Conservation (phyloP, 2,888 invertebrate genomes). For the Ennomos quercinarius region DNA sequence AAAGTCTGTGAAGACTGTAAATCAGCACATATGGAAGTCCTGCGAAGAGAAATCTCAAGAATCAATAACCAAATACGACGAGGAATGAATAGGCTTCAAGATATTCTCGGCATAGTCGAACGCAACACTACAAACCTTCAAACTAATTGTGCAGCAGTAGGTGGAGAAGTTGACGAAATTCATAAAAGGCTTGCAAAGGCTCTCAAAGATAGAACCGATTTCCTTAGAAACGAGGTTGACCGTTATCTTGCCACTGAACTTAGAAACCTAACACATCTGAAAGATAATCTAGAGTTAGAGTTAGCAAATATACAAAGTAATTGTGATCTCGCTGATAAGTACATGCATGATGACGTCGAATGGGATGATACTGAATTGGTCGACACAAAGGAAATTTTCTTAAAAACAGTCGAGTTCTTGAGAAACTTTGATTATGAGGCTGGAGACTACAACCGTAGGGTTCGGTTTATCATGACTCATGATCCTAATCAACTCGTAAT, state of each 20-base stretch:
- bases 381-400: conserved; percentile 98
- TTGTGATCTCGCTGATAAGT: conserved; percentile 97
- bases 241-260: conserved; percentile 95
- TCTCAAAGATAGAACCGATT: conserved; percentile 95
- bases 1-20: conserved; percentile 99
- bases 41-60: conserved; percentile 95
- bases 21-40: conserved; percentile 97
- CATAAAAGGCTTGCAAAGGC: conserved; percentile 94
- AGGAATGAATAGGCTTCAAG: conserved; percentile 95
- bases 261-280: conserved; percentile 93
- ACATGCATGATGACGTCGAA: conserved; percentile 95
- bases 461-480: conserved; percentile 94
- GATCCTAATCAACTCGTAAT: conserved; percentile 96
- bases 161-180: conserved; percentile 97
- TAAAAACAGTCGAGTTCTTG: conserved; percentile 97
- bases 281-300: conserved; percentile 97
- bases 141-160: conserved; percentile 95
- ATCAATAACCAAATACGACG: conserved; percentile 96
- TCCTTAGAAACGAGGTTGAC: conserved; percentile 95
- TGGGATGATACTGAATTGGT: conserved; percentile 97
- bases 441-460: conserved; percentile 93
- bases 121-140: conserved; percentile 95
- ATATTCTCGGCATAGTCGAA: conserved; percentile 93
- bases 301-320: conserved; percentile 98
- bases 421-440: conserved; percentile 97